Conservation (phyloP, 2,888 invertebrate genomes). For the Brachyopa scutellaris region DNA sequence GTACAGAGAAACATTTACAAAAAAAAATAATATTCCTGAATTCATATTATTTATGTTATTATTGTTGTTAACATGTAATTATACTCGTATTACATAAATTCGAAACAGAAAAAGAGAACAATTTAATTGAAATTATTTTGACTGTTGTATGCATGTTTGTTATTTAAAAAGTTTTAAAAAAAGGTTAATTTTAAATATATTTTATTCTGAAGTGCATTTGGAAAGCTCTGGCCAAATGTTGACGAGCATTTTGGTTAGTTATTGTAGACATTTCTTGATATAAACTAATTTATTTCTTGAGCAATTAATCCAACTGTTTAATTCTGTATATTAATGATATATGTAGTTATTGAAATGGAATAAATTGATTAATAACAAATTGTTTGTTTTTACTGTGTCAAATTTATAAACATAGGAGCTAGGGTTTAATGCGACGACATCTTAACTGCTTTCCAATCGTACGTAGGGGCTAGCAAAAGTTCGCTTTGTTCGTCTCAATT, state of each 20-base stretch:
- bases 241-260: conserved; percentile 11
- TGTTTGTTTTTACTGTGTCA: neutral
- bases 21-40: conserved; percentile 8
- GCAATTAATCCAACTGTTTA: conserved; percentile 17
- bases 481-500: no score
- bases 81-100: conserved; percentile 29
- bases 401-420: no score
- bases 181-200: conserved; percentile 27
- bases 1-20: conserved; percentile 43
- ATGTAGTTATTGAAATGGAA: conserved; percentile 57
- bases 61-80: conserved; percentile 62
- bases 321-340: conserved; percentile 48
- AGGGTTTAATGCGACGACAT: no score
- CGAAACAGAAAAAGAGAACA: conserved; percentile 37
- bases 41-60: conserved; percentile 42
- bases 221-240: conserved; percentile 15
- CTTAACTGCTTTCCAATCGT: no score
- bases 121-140: conserved; percentile 55
- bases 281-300: conserved; percentile 57
- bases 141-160: conserved; percentile 63
- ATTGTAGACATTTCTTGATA: conserved; percentile 14
- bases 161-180: conserved; percentile 31
- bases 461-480: no score
- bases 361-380: conserved; percentile 48
- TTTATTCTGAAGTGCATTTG: conserved; percentile 53